phyloP scores from a whole-genome alignment of 2,888 invertebrate genomes.

The Nematopogon swammerdamellus region DNA sequence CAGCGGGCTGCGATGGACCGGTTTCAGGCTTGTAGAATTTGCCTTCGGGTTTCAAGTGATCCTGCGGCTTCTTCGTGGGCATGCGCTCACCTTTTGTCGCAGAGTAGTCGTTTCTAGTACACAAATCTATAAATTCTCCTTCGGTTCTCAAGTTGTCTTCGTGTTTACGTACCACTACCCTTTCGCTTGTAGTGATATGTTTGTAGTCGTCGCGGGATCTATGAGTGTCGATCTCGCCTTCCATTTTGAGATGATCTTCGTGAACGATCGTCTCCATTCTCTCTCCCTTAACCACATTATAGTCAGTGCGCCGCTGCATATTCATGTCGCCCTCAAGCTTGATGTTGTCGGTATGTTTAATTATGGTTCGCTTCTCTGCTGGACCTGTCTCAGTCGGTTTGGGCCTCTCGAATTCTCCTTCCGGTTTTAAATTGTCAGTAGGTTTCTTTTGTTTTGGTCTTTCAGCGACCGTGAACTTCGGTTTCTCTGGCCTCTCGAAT shows the following conservation, averaged over 20 bases:
- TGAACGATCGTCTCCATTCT: constrained; percentile 58
- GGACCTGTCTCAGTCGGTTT: constrained; percentile 25
- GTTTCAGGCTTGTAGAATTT: constrained; percentile 51
- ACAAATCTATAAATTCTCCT: constrained; percentile 51
- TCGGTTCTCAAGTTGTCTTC: constrained; percentile 59
- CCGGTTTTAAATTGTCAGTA: constrained; percentile 25
- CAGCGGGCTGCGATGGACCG: constrained; percentile 48
- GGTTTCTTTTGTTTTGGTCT: constrained; percentile 24
- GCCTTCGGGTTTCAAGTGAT: constrained; percentile 62
- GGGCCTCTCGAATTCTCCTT: constrained; percentile 50
- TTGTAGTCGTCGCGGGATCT: constrained; percentile 56
- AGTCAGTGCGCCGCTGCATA: constrained; percentile 35
- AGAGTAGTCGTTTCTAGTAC: constrained; percentile 49
- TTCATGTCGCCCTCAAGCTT: constrained; percentile 57
- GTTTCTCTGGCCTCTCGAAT: constrained; percentile 27
- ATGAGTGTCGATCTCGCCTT: constrained; percentile 56
- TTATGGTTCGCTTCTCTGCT: constrained; percentile 21
- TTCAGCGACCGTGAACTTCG: constrained; percentile 30
- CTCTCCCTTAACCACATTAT: constrained; percentile 54
- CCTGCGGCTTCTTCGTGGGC: constrained; percentile 58
- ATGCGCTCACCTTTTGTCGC: constrained; percentile 60
- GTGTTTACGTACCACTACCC: constrained; percentile 45
- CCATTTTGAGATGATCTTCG: constrained; percentile 67
- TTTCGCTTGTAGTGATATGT: constrained; percentile 50
- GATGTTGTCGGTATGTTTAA: constrained; percentile 38